Base-by-base conservation (phyloP, 2,797 vertebrate species). In the Tragopan temminckii region DNA sequence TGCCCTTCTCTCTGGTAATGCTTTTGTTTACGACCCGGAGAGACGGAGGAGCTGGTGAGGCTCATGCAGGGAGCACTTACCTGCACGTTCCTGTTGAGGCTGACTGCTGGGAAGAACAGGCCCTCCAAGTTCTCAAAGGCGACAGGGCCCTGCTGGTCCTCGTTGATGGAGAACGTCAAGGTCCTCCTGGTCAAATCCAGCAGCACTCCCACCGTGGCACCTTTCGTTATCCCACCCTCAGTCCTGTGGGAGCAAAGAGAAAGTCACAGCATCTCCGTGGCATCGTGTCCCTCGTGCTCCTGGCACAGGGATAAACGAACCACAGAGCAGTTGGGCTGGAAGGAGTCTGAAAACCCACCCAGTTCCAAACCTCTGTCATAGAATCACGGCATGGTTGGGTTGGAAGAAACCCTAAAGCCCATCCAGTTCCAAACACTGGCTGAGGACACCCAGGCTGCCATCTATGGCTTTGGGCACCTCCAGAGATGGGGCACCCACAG, bases 61-160 rank as follows among this genome's bases (percentile, higher is more conserved):
- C 27, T 81, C 77, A 48, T 17, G 6, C 9, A 40, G 71, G 46
- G 46, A 5, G 20, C 4, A 40, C 45, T 0, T 98, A 99, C 99
- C 99, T 99, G 99, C 94, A 99, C 99, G 0, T 99, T 99, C 92
- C 99, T 98, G 97, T 99, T 99, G 97, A 99, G 98, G 97, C 99
- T 99, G 97, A 99, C 99, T 0, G 99, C 99, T 0, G 99, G 99
- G 97, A 99, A 99, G 95, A 99, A 99, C 43, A 98, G 96, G 5
- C 99, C 99, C 92, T 99, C 99, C 97, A 99, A 78, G 55, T 98
- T 98, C 88, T 99, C 99, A 0, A 99, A 99, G 2, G 99, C 99
- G 8, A 99, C 98, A 0, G 99, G 99, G 17, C 99, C 99, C 97
- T 99, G 99, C 98, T 99, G 99, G 94, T 99, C 99, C 36, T 99